These are phyloP conservation scores for Drosophila kambysellisi DNA, from an alignment of 2,888 invertebrate genomes.

Conservation along the genomic window DNA sequence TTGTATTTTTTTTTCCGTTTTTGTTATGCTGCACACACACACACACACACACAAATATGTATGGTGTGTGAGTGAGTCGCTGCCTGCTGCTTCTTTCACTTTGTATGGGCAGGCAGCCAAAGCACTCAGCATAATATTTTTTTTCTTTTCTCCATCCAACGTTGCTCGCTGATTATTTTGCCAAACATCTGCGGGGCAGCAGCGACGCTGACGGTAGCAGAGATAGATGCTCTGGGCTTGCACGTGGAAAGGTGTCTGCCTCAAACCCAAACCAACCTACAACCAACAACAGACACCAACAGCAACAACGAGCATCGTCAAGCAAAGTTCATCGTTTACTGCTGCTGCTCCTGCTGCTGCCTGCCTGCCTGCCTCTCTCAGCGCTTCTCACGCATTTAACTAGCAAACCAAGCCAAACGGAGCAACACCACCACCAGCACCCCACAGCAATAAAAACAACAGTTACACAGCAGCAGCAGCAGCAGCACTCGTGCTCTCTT, in stretches of 20 bases:
- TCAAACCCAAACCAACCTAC: slow-evolving; percentile 58
- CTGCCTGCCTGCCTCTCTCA: slow-evolving; percentile 45
- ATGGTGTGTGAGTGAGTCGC: slow-evolving; percentile 21
- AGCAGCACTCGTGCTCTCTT: slow-evolving; percentile 49
- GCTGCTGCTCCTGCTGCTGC: slow-evolving; percentile 29
- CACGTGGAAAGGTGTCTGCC: slow-evolving; percentile 81
- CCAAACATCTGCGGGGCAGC: slow-evolving; percentile 65
- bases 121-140: slow-evolving; percentile 82
- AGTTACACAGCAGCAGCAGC: slow-evolving; percentile 71
- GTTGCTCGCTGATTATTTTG: slow-evolving; percentile 78
- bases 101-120: slow-evolving; percentile 81
- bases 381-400: slow-evolving; percentile 77
- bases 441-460: slow-evolving; percentile 67
- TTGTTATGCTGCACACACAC: slow-evolving; percentile 55
- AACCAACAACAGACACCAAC: slow-evolving; percentile 37
- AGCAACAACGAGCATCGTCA: slow-evolving; percentile 58
- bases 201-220: slow-evolving; percentile 28
- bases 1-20: slow-evolving; percentile 55
- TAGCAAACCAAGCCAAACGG: slow-evolving; percentile 36
- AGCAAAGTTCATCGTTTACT: slow-evolving; percentile 81
- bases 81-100: slow-evolving; percentile 73
- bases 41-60: slow-evolving; percentile 22
- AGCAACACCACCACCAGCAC: slow-evolving; percentile 45
- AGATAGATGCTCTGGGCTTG: slow-evolving; percentile 49
- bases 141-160: slow-evolving; percentile 77